Conservation (phyloP, 2,113 vertebrate genomes). For the Cisticola juncidis region DNA sequence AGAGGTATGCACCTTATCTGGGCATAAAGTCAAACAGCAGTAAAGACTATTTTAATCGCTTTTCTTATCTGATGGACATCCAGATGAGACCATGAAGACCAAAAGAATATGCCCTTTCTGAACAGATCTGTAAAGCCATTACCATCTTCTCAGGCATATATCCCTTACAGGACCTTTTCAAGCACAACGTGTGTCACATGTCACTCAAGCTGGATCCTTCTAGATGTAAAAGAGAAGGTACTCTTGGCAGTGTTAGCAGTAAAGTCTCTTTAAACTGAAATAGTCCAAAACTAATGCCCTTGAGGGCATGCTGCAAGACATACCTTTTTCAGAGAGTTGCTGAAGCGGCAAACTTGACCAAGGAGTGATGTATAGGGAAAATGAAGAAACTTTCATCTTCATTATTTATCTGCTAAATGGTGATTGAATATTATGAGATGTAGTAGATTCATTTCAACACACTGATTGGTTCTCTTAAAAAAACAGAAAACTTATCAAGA, state of each 20-base stretch:
- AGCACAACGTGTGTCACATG: background rate
- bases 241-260: background rate
- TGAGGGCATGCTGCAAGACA: background rate
- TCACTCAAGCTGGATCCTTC: background rate
- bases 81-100: background rate
- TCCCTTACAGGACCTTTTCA: background rate
- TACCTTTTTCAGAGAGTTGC: conserved; percentile 9
- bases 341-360: conserved; percentile 21
- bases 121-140: background rate
- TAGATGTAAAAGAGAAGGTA: background rate
- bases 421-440: conserved; percentile 20
- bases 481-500: background rate
- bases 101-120: background rate
- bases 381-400: conserved; percentile 16
- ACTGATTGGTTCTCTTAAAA: background rate
- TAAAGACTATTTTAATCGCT: background rate
- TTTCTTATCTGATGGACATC: background rate
- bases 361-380: background rate
- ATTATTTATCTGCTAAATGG: conserved; percentile 12
- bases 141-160: background rate
- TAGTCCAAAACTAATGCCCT: background rate
- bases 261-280: background rate
- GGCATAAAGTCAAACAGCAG: background rate
- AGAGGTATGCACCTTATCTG: background rate
- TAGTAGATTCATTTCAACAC: background rate